Conservation (phyloP, 2,113 vertebrate genomes). For the Leptodactylus fuscus region DNA sequence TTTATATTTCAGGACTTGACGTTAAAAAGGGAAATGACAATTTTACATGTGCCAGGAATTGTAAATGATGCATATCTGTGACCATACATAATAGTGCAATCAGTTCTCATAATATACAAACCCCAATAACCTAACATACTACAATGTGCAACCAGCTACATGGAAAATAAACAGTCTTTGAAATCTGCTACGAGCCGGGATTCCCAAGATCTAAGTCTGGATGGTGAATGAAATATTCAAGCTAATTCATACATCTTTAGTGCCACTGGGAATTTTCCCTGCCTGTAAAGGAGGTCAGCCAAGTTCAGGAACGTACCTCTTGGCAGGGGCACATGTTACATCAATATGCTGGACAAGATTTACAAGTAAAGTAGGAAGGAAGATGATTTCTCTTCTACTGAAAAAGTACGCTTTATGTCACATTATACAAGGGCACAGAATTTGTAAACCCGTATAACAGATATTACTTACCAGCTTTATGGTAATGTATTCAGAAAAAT, state of each 20-base stretch:
- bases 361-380: not conserved
- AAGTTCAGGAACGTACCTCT: not conserved
- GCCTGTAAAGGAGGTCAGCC: not conserved
- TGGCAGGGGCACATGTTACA: not conserved
- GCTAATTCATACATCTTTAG: conserved; percentile 19
- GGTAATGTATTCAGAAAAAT: not conserved
- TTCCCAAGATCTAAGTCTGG: not conserved
- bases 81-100: not conserved
- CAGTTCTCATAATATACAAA: conserved; percentile 23
- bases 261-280: conserved; percentile 4
- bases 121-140: not conserved
- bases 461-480: not conserved
- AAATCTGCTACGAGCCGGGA: not conserved
- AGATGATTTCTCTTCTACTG: not conserved
- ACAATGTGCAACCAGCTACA: not conserved
- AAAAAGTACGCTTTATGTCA: not conserved
- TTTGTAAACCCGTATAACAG: not conserved
- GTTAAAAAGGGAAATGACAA: not conserved
- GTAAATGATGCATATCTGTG: not conserved
- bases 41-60: not conserved
- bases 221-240: not conserved
- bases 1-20: not conserved
- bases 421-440: not conserved
- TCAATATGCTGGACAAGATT: not conserved
- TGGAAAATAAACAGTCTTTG: not conserved